Percentiles rank a stretch among this genome's conserved stretches.
Conservation (phyloP, 2,113 vertebrate species). For the Potamarius usumacintae region DNA sequence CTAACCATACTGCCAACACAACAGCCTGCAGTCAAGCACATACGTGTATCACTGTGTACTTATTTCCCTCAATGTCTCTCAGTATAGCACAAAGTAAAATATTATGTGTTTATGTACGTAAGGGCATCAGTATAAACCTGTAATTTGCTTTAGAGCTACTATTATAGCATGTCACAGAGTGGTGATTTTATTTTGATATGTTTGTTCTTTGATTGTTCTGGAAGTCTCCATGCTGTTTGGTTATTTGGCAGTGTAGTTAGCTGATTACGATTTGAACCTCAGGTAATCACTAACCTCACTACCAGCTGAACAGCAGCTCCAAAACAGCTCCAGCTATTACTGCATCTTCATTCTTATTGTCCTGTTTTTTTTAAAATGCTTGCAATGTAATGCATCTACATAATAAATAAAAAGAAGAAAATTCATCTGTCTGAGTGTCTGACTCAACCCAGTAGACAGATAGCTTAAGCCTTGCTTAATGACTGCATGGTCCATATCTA, state of each 20-base stretch:
- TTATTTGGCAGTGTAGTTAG: constrained; percentile 92
- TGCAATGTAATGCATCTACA: neutral
- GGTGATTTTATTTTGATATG: neutral
- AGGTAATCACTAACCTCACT: constrained; percentile 88
- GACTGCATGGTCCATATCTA: neutral
- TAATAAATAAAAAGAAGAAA: constrained; percentile 22
- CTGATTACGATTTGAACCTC: constrained; percentile 76
- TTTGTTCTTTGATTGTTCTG: neutral
- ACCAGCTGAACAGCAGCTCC: constrained; percentile 75
- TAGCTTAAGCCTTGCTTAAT: neutral
- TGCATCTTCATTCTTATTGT: neutral
- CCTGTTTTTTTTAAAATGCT: neutral
- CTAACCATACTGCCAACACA: constrained; percentile 87
- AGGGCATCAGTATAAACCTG: neutral
- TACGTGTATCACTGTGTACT: neutral
- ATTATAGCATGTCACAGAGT: neutral
- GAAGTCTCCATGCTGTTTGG: constrained; percentile 65
- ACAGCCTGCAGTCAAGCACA: constrained; percentile 68
- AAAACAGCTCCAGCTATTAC: neutral
- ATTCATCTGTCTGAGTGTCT: neutral
- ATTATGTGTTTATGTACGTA: neutral
- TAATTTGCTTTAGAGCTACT: neutral
- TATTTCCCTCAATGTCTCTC: neutral
- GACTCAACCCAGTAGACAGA: neutral
- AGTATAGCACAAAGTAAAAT: neutral